Evolutionary conservation across 2,888 invertebrate genomes (phyloP).

Genomic region (Hedychridium roseum): DNA sequence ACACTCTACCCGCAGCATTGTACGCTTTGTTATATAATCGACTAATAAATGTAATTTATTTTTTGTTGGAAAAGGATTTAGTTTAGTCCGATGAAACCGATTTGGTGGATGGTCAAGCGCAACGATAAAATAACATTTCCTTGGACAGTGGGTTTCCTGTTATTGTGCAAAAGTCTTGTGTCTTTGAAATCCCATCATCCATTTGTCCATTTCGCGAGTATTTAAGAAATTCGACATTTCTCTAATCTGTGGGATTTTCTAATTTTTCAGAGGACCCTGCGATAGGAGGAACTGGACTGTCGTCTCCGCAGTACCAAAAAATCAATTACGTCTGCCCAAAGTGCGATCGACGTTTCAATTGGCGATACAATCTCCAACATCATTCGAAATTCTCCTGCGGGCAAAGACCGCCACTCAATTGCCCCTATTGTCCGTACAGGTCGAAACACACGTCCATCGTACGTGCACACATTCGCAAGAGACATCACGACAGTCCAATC

Average conservation of each 20-base stretch:
- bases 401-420: constrained; percentile 45
- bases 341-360: constrained; percentile 29
- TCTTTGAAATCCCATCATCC: not conserved
- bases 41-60: constrained; percentile 6
- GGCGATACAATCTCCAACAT: constrained; percentile 33
- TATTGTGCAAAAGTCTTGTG: no score
- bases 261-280: constrained; percentile 32
- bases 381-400: constrained; percentile 43
- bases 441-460: constrained; percentile 39
- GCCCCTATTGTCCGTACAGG: constrained; percentile 43
- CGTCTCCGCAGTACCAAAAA: no score
- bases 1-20: no score
- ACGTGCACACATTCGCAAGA: constrained; percentile 29
- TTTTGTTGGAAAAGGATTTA: no score
- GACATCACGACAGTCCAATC: constrained; percentile 25
- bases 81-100: no score
- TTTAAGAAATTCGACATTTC: no score
- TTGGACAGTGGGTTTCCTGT: no score
- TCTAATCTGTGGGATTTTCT: no score
- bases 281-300: no score
- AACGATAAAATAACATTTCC: no score
- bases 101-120: no score
- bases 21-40: constrained; percentile 2
- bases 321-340: constrained; percentile 32
- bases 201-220: not conserved